Conservation (phyloP, 1,140 invertebrate genomes). For the Mercenaria mercenaria region DNA sequence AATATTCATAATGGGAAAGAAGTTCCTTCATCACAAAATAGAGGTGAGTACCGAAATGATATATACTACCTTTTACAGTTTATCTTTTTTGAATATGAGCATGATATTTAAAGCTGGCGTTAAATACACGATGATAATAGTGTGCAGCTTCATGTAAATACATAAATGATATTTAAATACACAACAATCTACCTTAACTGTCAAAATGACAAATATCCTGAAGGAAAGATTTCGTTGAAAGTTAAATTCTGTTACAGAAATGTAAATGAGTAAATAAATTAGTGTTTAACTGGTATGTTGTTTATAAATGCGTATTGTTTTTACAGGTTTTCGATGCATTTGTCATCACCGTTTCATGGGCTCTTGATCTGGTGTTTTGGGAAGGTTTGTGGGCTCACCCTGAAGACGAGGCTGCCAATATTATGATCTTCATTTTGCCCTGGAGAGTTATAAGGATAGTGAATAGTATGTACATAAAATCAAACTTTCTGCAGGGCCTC, state of each 20-base stretch:
- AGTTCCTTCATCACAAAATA: constrained; percentile 81
- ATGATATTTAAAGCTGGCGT: not conserved
- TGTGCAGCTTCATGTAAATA: not conserved
- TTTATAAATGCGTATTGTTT: not conserved
- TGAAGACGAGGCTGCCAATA: constrained; percentile 80
- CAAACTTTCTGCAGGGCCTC: too few species aligned
- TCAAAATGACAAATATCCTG: too few species aligned
- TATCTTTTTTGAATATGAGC: not conserved
- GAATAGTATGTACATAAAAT: constrained; percentile 78
- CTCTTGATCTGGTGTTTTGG: constrained; percentile 81
- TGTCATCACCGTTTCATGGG: constrained; percentile 80
- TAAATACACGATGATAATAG: not conserved
- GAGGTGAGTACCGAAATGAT: constrained; percentile 82
- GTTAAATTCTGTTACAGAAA: too few species aligned
- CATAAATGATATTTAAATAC: not conserved
- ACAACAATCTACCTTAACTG: too few species aligned
- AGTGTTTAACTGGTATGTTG: too few species aligned
- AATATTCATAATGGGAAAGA: constrained; percentile 82
- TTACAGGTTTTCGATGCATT: constrained; percentile 81
- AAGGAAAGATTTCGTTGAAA: too few species aligned
- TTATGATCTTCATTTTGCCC: constrained; percentile 81
- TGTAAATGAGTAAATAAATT: too few species aligned
- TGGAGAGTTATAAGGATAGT: constrained; percentile 84
- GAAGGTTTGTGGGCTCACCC: constrained; percentile 83
- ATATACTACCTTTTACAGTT: too few species aligned